Evolutionary conservation across 2,888 invertebrate species (phyloP), one percentile per base, ranked within the genome.

Genomic region (Cacoxenus indagator): DNA sequence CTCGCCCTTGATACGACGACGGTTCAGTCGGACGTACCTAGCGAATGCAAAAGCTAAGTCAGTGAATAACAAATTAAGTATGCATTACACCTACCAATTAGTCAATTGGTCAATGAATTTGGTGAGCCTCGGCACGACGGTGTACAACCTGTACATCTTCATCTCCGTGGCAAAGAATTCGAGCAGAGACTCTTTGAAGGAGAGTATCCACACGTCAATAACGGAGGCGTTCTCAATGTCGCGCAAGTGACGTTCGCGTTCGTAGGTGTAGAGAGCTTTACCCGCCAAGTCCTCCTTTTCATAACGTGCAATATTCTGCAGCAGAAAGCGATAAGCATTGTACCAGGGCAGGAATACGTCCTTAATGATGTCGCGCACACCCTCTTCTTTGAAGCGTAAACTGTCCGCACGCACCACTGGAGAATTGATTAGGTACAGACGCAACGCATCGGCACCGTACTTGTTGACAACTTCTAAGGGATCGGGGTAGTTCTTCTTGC

Each of bases 341-440:
- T 94, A 96, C 99, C 99, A 99, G 0, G 99, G 99, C 68, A 99
- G 89, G 84, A 99, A 97, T 0, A 99, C 97, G 85, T 99, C 99
- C 88, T 99, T 99, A 66, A 99, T 92, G 2, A 99, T 92, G 87
- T 99, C 98, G 67, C 95, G 91, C 0, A 99, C 99, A 27, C 99
- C 99, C 82, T 98, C 97, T 87, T 99, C 98, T 88, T 98, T 97
- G 87, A 99, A 99, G 51, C 95, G 91, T 66, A 99, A 91, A 88
- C 96, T 98, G 87, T 99, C 99, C 0, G 98, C 99, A 74, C 97
- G 91, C 0, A 99, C 99, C 4, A 98, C 98, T 0, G 99, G 99
- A 0, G 99, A 99, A 89, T 98, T 99, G 72, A 99, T 96, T 67
- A 99, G 91, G 88, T 99, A 99, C 43, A 99, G 90, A 72, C 99